Percentiles rank a stretch among this genome's conserved stretches.
These are phyloP conservation scores for Agelas oroides DNA, from an alignment of 37 sponge, comb jelly and placozoan species.

Conservation along the genomic window DNA sequence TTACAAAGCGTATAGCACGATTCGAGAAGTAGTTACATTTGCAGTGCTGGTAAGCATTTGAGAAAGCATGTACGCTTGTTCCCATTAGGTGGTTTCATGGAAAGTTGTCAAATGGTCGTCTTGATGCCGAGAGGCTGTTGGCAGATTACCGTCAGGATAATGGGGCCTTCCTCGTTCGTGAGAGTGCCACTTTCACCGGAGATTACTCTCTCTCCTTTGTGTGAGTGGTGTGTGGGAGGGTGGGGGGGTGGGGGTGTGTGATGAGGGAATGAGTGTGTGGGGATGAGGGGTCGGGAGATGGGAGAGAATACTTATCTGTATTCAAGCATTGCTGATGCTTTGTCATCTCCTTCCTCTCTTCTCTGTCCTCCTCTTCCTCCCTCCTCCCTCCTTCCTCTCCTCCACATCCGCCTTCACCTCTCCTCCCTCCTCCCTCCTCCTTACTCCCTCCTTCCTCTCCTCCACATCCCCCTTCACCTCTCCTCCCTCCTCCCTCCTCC, in stretches of 20 bases:
- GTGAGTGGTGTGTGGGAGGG: constrained; percentile 17
- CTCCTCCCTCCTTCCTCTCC: not conserved
- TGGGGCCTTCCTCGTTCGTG: constrained; percentile 93
- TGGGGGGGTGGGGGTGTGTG: no score
- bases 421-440: no score
- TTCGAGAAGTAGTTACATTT: not conserved
- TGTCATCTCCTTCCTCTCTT: not conserved
- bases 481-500: no score
- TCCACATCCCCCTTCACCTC: not conserved
- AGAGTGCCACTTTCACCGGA: constrained; percentile 92
- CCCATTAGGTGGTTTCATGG: constrained; percentile 81
- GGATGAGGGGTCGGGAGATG: no score
- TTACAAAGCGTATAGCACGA: not conserved
- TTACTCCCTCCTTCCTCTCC: not conserved
- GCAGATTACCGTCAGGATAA: constrained; percentile 75
- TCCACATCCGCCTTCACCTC: no score
- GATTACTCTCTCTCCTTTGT: constrained; percentile 92
- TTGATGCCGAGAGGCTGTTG: constrained; percentile 83
- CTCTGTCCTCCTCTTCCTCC: not conserved
- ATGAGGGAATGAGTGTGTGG: no score
- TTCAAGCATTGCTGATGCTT: not conserved
- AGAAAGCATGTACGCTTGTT: no score
- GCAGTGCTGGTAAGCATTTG: no score
- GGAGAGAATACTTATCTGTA: no score
- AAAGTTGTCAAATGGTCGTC: constrained; percentile 69